These are phyloP conservation scores for Macrostomum cliftonense DNA, from an alignment of 2,888 invertebrate genomes.

Conservation along the genomic window DNA sequence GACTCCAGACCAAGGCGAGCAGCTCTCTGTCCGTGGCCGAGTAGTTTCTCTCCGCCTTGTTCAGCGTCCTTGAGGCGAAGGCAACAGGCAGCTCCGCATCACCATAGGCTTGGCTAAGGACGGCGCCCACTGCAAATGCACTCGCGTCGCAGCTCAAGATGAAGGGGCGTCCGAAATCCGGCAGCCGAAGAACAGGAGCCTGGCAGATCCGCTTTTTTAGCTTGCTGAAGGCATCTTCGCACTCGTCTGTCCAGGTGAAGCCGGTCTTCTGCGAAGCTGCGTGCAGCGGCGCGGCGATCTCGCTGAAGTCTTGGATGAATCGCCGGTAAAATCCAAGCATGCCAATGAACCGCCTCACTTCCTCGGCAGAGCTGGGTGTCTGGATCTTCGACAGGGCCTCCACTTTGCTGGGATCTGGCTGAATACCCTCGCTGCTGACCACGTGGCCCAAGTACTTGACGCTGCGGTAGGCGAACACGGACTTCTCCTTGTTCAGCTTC, in stretches of 20 bases:
- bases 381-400: constrained; percentile 1
- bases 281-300: background rate
- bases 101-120: too few relatives aligned
- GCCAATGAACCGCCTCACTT: constrained; percentile 5
- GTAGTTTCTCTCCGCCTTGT: constrained; percentile 9
- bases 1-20: constrained; percentile 11
- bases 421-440: constrained; percentile 4
- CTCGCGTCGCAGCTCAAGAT: too few relatives aligned
- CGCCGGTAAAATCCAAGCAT: constrained; percentile 8
- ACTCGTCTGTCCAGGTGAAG: constrained; percentile 11
- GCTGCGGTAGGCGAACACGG: too few relatives aligned
- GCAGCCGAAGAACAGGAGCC: constrained; percentile 13
- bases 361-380: background rate
- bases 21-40: constrained; percentile 13
- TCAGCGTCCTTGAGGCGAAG: constrained; percentile 20
- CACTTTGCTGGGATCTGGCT: constrained; percentile 6
- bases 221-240: constrained; percentile 11
- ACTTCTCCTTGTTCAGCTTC: constrained; percentile 8
- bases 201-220: constrained; percentile 8
- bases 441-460: constrained; percentile 14
- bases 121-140: too few relatives aligned
- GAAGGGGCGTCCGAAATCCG: constrained; percentile 3
- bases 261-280: constrained; percentile 2
- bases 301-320: constrained; percentile 10
- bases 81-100: background rate